These are phyloP conservation scores for Lasioglossum baleicum DNA, from an alignment of 1,140 invertebrate species.

Conservation along the genomic window DNA sequence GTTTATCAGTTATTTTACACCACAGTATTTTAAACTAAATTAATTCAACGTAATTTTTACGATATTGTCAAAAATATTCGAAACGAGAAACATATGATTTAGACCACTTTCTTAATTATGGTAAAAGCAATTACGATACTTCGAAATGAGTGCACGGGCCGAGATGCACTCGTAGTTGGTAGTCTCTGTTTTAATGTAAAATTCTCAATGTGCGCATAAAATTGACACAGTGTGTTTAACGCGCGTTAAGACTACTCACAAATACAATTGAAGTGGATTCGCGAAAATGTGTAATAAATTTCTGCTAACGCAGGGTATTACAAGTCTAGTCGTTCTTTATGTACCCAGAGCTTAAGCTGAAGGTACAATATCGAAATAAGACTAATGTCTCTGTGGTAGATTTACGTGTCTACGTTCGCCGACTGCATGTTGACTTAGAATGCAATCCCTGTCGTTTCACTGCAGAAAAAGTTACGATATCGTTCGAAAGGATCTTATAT, in stretches of 20 bases:
- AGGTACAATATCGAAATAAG: not conserved
- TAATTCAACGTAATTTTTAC: too few species aligned
- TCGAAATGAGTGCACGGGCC: too few species aligned
- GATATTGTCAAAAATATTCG: too few species aligned
- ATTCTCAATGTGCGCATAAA: not conserved
- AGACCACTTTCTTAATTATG: too few species aligned
- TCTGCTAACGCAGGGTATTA: slow-evolving; percentile 28
- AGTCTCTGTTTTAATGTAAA: not conserved
- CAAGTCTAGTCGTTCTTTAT: slow-evolving; percentile 32
- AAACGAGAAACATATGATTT: too few species aligned
- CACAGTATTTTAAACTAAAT: too few species aligned
- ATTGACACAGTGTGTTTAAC: not conserved
- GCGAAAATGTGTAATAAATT: slow-evolving; percentile 35
- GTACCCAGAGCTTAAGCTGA: slow-evolving; percentile 9
- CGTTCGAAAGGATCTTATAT: too few species aligned
- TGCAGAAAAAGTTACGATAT: too few species aligned
- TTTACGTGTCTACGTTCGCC: slow-evolving; percentile 12
- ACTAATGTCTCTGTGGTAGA: not conserved
- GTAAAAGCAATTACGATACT: too few species aligned
- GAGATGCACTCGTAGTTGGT: too few species aligned
- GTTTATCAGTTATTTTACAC: too few species aligned
- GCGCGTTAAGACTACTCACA: not conserved
- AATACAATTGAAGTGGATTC: not conserved
- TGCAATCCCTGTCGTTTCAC: not conserved
- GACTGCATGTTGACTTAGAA: not conserved